A percentile compares a stretch with the other conserved stretches of the same genome.
These are phyloP conservation scores for Microcebus tavaratra DNA, from an alignment of 2,113 vertebrate genomes.

Conservation along the genomic window DNA sequence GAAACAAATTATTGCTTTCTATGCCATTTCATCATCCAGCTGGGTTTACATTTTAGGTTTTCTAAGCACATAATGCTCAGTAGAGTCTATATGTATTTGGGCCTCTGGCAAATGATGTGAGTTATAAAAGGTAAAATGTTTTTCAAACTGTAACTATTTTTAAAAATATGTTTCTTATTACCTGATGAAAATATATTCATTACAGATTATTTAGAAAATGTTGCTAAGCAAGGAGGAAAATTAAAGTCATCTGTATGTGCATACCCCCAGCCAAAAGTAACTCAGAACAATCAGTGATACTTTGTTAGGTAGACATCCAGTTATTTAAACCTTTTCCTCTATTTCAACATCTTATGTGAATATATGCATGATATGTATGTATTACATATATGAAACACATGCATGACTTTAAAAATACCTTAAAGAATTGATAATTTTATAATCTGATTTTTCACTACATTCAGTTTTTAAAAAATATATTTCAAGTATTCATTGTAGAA, in stretches of 20 bases:
- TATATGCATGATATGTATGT: neutral
- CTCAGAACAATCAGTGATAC: neutral
- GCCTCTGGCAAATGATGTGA: neutral
- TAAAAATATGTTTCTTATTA: neutral
- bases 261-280: neutral
- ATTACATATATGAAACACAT: neutral
- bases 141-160: neutral
- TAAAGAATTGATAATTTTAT: neutral
- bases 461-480: neutral
- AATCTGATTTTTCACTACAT: neutral
- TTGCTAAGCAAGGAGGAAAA: neutral
- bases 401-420: neutral
- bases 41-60: conserved; percentile 7
- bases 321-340: neutral
- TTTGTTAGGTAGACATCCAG: neutral
- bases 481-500: neutral
- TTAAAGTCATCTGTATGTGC: neutral
- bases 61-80: neutral
- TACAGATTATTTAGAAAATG: conserved; percentile 26
- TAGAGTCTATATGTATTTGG: neutral
- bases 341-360: neutral
- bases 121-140: neutral
- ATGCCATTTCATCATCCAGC: neutral
- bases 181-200: neutral
- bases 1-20: conserved; percentile 29